A percentile compares a stretch with the other conserved stretches of the same genome.
Evolutionary conservation across 1,140 invertebrate species (phyloP).

Genomic region (Yoshiicerus persimilis): DNA sequence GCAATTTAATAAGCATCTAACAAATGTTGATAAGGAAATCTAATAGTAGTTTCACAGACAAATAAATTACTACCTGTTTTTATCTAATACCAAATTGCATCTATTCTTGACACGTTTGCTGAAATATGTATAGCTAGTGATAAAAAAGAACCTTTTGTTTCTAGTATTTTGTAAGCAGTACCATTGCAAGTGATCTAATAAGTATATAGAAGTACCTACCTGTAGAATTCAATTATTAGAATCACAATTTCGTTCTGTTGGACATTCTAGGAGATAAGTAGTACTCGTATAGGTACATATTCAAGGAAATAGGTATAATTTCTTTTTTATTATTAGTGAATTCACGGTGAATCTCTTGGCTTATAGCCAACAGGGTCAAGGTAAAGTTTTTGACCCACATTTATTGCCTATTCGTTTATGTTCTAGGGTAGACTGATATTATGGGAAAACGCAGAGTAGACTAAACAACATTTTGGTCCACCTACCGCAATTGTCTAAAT

Average conservation of each 20-base stretch:
- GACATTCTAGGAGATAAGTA: no score
- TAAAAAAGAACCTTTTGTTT: not conserved
- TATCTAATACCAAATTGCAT: not conserved
- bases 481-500: not conserved
- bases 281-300: no score
- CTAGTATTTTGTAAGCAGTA: not conserved
- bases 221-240: not conserved
- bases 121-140: not conserved
- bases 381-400: slow-evolving; percentile 22
- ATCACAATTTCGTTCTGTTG: not conserved
- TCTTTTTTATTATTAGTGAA: slow-evolving; percentile 2
- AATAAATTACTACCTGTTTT: not conserved
- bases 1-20: not conserved
- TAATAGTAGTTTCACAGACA: not conserved
- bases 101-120: not conserved
- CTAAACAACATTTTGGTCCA: not conserved
- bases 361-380: slow-evolving; percentile 1
- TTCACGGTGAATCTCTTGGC: slow-evolving; percentile 4
- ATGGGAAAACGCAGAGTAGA: not conserved
- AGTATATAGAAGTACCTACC: not conserved
- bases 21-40: not conserved
- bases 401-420: not conserved
- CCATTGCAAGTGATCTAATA: not conserved
- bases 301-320: not conserved
- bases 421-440: not conserved